phyloP scores from a whole-genome alignment of 2,888 invertebrate genomes.

The Leucania comma region DNA sequence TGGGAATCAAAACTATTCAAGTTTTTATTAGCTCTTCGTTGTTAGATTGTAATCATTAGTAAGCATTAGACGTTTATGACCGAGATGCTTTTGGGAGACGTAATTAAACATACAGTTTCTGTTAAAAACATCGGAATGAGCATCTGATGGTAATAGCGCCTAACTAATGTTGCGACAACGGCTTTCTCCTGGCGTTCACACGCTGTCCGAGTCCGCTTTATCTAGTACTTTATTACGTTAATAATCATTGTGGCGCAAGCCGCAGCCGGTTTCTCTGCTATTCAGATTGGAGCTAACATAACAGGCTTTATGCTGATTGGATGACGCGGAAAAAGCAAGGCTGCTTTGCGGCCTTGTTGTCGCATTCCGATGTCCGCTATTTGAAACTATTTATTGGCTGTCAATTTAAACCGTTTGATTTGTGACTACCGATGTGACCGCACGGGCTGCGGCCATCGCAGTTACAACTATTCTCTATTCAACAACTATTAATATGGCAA shows the following conservation, averaged over 20 bases:
- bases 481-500: conserved; percentile 68
- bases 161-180: conserved; percentile 85
- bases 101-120: conserved; percentile 76
- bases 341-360: conserved; percentile 87
- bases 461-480: conserved; percentile 61
- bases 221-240: conserved; percentile 89
- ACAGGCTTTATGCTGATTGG: conserved; percentile 86
- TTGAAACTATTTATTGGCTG: conserved; percentile 81
- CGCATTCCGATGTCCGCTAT: conserved; percentile 82
- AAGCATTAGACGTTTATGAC: conserved; percentile 72
- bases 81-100: conserved; percentile 66
- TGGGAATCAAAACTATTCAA: conserved; percentile 60
- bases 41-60: conserved; percentile 75
- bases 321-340: conserved; percentile 89
- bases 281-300: conserved; percentile 81
- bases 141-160: conserved; percentile 79
- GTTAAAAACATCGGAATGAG: conserved; percentile 75
- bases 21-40: conserved; percentile 71
- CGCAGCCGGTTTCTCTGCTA: conserved; percentile 85
- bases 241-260: conserved; percentile 87
- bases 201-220: conserved; percentile 88
- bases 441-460: conserved; percentile 46
- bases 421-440: conserved; percentile 67
- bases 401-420: conserved; percentile 78
- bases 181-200: conserved; percentile 89